Evolutionary conservation across 2,797 vertebrate species (phyloP).

Genomic region (Neostethus bicornis): DNA sequence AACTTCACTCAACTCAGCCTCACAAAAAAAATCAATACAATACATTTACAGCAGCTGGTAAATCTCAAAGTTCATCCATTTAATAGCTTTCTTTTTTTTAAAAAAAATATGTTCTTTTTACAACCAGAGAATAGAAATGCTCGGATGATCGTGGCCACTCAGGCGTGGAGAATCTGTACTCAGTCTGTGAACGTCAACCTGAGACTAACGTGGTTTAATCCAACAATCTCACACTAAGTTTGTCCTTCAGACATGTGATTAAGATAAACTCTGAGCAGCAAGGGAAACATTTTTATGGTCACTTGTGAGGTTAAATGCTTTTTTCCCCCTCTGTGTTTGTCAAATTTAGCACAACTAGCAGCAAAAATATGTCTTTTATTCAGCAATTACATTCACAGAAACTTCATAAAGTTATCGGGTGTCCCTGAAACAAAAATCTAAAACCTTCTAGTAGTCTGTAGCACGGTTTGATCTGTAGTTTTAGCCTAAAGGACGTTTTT

Average conservation of each 20-base stretch:
- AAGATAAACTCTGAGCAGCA: not conserved
- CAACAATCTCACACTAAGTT: not conserved
- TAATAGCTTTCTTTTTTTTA: not conserved
- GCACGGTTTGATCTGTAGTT: not conserved
- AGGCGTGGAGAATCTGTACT: not conserved
- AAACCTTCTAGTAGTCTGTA: not conserved
- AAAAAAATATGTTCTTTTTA: not conserved
- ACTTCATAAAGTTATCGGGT: not conserved
- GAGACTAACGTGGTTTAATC: not conserved
- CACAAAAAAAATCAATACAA: slow-evolving; percentile 10
- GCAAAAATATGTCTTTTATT: slow-evolving; percentile 7
- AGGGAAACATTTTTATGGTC: not conserved
- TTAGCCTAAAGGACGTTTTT: not conserved
- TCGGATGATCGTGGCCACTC: not conserved
- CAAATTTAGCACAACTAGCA: not conserved
- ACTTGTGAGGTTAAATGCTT: slow-evolving; percentile 6
- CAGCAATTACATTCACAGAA: not conserved
- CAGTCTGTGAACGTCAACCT: not conserved
- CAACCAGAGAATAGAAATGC: slow-evolving; percentile 3
- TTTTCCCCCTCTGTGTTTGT: slow-evolving; percentile 5
- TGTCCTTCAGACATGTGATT: not conserved
- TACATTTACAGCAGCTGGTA: slow-evolving; percentile 20
- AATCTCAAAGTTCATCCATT: slow-evolving; percentile 2
- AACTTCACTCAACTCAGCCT: slow-evolving; percentile 24
- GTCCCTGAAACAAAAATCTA: not conserved